Evolutionary conservation across 2,113 vertebrate genomes (phyloP), one percentile per base, ranked within the genome.

Genomic region (Lagopus leucura): DNA sequence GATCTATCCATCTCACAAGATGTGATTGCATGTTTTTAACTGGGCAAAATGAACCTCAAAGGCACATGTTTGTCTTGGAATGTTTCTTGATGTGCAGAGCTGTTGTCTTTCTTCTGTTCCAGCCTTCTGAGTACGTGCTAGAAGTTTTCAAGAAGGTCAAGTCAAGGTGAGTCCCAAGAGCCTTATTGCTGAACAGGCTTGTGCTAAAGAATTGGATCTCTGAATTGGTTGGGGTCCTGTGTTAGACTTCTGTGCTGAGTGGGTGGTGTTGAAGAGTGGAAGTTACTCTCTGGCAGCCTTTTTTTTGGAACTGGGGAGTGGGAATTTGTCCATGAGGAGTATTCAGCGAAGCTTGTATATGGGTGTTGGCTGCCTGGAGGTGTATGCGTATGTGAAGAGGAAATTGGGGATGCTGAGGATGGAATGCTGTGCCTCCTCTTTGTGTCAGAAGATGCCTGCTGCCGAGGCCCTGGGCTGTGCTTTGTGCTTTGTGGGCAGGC

Each of bases 111-210:
- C 40, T 73, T 97, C 66, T 91, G 10, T 97, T 95, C 17, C 86
- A 99, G 99, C 98, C 99, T 32, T 98, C 98, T 36, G 97, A 96
- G 0, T 99, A 99, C 0, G 98, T 99, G 28, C 95, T 99, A 25
- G 99, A 99, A 55, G 98, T 99, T 77, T 98, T 99, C 88, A 99
- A 98, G 97, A 99, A 99, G 88, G 98, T 99, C 95, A 98, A 97
- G 88, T 99, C 99, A 2, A 99, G 99, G 99, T 99, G 92, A 98
- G 97, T 96, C 30, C 36, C 11, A 18, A 16, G 11, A 90, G 55
- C 38, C 36, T 70, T 36, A n/a, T 13, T 60, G 60, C 60, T 82
- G 45, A 58, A 25, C 6, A 18, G 27, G 17, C 57, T 82, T 84
- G 61, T 77, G 66, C 43, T 19, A 8, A 14, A 63, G 5, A 43